Base-by-base conservation (phyloP, 1,140 invertebrate species). In the Atopsyche davidsoni region DNA sequence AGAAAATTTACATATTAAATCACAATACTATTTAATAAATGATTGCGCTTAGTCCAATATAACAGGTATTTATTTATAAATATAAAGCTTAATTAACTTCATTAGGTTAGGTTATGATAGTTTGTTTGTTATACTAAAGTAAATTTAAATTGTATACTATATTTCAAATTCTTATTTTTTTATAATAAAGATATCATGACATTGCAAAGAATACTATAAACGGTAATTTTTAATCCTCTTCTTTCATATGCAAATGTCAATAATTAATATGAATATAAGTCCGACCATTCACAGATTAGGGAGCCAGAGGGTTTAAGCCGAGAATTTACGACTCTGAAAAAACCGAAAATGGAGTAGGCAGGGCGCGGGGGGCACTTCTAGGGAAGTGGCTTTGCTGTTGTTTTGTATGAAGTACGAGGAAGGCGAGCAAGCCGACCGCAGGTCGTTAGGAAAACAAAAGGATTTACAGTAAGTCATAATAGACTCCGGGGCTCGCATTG, bases 381-480 rank as follows among this genome's bases (percentile, higher is more conserved):
- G 49, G 54, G 52, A 56, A 22, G 49, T 38, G 41, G 41, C 24
- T 17, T 23, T 18, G 21, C 28, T 19, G 23, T 11, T n/a, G n/a
- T n/a, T n/a, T n/a, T n/a, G n/a, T n/a, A n/a, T n/a, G n/a, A 21
- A 17, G n/a, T 40, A 41, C 46, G 24, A 28, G 18, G 36, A 49
- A 49, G 18, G 38, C n/a, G 32, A 38, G 34, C 38, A 38, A 34
- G 14, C 25, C 13, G 45, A 56, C 54, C 54, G 34, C 54, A 56
- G 48, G 45, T 45, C 36, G 54, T 51, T 50, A 49, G 31, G 25
- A 43, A 35, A 43, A 56, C 48, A 50, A n/a, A 50, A 45, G 21
- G 49, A 44, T 47, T 56, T 51, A 48, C 54, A 56, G 45, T n/a
- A 56, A 56, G 54, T 56, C 54, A 56, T 56, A 56, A 56, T 56